Evolutionary conservation across 2,888 invertebrate genomes (phyloP).

Genomic region (Pterostichus madidus): DNA sequence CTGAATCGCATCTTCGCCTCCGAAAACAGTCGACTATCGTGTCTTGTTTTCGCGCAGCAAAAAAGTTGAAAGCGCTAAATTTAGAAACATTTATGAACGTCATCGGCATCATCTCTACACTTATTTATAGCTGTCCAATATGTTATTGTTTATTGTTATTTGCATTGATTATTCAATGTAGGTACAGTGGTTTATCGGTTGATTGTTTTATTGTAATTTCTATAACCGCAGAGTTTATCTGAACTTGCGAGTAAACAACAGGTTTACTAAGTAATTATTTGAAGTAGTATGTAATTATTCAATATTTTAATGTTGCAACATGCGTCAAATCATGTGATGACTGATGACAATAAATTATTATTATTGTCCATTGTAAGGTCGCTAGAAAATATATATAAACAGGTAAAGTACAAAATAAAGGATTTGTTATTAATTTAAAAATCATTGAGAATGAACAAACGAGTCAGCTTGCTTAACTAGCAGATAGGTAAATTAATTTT

Average conservation of each 20-base stretch:
- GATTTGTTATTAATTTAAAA: too few relatives aligned
- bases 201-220: background rate
- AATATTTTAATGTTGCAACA: background rate
- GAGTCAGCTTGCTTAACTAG: too few relatives aligned
- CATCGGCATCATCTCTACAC: background rate
- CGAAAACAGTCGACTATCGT: background rate
- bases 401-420: too few relatives aligned
- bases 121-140: background rate
- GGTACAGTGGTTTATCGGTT: background rate
- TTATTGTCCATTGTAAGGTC: background rate
- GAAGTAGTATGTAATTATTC: background rate
- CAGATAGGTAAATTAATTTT: too few relatives aligned
- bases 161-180: background rate
- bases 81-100: slow-evolving; percentile 7
- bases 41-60: background rate
- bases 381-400: background rate
- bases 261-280: background rate
- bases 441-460: too few relatives aligned
- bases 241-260: background rate
- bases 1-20: background rate
- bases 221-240: background rate
- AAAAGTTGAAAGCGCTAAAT: background rate
- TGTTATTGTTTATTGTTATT: background rate
- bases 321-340: background rate
- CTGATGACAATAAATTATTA: background rate